phyloP scores from a whole-genome alignment of 2,888 invertebrate species.

The Callinectes sapidus region DNA sequence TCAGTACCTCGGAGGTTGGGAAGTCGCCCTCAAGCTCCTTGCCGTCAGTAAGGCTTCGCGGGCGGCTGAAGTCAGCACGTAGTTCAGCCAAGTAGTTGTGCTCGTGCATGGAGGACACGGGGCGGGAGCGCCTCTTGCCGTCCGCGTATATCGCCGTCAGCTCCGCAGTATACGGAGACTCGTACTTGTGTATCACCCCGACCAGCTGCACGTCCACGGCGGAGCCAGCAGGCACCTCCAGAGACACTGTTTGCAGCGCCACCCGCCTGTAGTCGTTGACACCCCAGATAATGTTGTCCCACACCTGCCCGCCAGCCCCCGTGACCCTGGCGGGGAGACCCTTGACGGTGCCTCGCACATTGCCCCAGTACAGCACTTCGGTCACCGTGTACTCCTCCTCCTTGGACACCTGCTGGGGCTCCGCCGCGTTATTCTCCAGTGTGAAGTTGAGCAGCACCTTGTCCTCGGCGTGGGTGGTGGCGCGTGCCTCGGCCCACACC shows the following conservation, averaged over 20 bases:
- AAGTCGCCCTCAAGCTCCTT: conserved; percentile 2
- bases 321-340: not conserved
- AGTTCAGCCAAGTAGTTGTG: not conserved
- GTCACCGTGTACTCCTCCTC: not conserved
- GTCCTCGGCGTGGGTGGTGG: not conserved
- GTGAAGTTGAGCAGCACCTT: not conserved
- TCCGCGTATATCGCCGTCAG: not conserved
- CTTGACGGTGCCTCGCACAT: not conserved
- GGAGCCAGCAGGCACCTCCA: not conserved
- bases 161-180: not conserved
- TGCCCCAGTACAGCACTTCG: not conserved
- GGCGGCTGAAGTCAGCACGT: not conserved
- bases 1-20: conserved; percentile 4
- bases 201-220: not conserved
- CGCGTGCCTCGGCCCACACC: conserved; percentile 5
- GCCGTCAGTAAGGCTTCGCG: not conserved
- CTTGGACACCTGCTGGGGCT: not conserved
- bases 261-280: not conserved
- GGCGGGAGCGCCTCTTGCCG: not conserved
- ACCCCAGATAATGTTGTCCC: not conserved
- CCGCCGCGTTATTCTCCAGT: not conserved
- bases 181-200: conserved; percentile 13
- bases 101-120: not conserved
- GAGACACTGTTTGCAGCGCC: not conserved
- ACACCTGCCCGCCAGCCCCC: not conserved